These are phyloP conservation scores for Clivina fossor DNA, from an alignment of 2,888 invertebrate genomes.

Conservation along the genomic window DNA sequence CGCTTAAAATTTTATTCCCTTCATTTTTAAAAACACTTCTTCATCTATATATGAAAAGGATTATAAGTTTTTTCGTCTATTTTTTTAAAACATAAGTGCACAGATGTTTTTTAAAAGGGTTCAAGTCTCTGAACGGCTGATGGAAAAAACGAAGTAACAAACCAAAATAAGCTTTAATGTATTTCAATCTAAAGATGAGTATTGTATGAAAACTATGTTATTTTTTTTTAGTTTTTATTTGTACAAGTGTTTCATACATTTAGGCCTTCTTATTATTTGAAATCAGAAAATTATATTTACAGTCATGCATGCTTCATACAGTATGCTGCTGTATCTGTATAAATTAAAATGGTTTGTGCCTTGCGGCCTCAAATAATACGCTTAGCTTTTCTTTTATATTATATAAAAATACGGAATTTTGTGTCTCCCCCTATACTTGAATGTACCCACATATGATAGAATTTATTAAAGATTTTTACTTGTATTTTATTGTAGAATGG, in stretches of 20 bases:
- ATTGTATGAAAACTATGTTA: conserved; percentile 3
- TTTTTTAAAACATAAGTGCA: conserved; percentile 26
- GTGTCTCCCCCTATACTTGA: too few relatives aligned
- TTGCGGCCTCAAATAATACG: too few relatives aligned
- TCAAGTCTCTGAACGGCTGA: conserved; percentile 6
- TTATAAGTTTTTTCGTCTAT: conserved; percentile 14
- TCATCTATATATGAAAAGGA: conserved; percentile 26
- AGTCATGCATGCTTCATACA: conserved; percentile 23
- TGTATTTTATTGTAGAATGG: too few relatives aligned
- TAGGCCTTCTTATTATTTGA: conserved; percentile 20
- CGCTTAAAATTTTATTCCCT: conserved; percentile 9
- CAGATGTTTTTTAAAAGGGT: conserved; percentile 32
- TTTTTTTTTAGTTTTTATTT: conserved; percentile 14
- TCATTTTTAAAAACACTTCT: conserved; percentile 21
- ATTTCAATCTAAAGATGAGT: conserved; percentile 1
- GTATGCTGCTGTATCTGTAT: too few relatives aligned
- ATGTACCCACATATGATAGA: too few relatives aligned
- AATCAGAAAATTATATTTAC: conserved; percentile 30
- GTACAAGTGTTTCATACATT: conserved; percentile 26
- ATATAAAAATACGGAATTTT: too few relatives aligned
- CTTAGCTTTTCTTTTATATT: too few relatives aligned
- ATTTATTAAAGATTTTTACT: too few relatives aligned
- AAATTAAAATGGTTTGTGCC: too few relatives aligned
- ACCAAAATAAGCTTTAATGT: neutral
- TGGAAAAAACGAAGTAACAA: neutral